These are phyloP conservation scores for Chloroceryle inda DNA, from an alignment of 2,797 vertebrate species.

Conservation along the genomic window DNA sequence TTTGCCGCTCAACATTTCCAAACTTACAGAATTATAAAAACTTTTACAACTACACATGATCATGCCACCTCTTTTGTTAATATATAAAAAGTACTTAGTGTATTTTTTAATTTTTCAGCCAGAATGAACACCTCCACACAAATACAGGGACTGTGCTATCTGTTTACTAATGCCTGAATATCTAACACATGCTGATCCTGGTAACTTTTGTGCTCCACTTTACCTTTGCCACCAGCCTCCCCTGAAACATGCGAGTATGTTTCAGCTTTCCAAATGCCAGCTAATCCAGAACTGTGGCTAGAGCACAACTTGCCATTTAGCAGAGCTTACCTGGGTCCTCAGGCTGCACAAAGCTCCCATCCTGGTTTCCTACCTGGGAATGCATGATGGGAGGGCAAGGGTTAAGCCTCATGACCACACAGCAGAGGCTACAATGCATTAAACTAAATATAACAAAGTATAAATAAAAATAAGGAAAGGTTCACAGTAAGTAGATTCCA, in stretches of 20 bases:
- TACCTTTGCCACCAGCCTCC: not conserved
- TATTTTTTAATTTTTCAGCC: not conserved
- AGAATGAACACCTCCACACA: not conserved
- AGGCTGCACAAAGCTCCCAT: not conserved
- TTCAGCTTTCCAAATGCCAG: not conserved
- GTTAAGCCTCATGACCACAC: not conserved
- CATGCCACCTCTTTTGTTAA: not conserved
- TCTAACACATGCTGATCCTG: not conserved
- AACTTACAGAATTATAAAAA: not conserved
- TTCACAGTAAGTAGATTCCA: not conserved
- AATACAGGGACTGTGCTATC: not conserved
- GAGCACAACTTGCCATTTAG: not conserved
- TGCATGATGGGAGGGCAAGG: not conserved
- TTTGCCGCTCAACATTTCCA: not conserved
- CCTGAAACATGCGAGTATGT: not conserved
- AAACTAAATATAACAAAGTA: not conserved
- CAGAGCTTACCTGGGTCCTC: not conserved
- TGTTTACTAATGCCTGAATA: not conserved
- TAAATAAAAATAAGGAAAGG: not conserved
- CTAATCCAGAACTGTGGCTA: rapidly evolving
- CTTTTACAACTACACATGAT: not conserved
- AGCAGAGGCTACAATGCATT: not conserved
- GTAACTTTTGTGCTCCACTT: not conserved
- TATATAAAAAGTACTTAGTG: not conserved
- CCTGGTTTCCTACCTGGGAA: not conserved